A percentile compares a stretch with the other conserved stretches of the same genome.
These are phyloP conservation scores for Aproaerema taeniolella DNA, from an alignment of 2,888 invertebrate species.

Conservation along the genomic window DNA sequence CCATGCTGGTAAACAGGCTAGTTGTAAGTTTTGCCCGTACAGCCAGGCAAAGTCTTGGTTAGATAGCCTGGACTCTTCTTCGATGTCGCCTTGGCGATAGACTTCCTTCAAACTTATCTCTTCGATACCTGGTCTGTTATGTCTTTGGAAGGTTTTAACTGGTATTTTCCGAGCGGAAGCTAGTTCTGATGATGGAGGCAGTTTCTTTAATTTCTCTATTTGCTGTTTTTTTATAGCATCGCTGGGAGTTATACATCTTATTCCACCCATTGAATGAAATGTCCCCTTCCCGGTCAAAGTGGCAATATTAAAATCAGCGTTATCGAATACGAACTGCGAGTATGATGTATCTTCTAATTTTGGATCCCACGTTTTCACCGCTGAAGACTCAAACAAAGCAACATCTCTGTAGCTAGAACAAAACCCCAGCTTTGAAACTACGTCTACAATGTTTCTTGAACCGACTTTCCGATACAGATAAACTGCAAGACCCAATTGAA, in stretches of 20 bases:
- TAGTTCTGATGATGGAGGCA: slow-evolving; percentile 23
- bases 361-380: slow-evolving; percentile 24
- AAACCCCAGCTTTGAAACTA: no score
- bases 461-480: no score
- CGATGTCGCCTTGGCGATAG: neutral
- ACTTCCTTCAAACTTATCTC: slow-evolving; percentile 17
- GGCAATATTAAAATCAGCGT: slow-evolving; percentile 31
- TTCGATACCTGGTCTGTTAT: slow-evolving; percentile 25
- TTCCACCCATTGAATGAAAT: no score
- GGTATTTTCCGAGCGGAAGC: slow-evolving; percentile 24
- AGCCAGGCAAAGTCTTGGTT: slow-evolving; percentile 29
- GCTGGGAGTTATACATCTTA: slow-evolving; percentile 26
- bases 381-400: no score
- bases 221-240: slow-evolving; percentile 12
- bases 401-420: no score
- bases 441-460: no score
- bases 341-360: slow-evolving; percentile 22
- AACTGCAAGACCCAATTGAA: no score
- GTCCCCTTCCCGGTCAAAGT: slow-evolving; percentile 28
- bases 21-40: slow-evolving; percentile 20
- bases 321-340: slow-evolving; percentile 35
- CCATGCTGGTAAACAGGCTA: slow-evolving; percentile 15
- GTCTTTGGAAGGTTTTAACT: slow-evolving; percentile 25
- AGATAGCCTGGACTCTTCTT: slow-evolving; percentile 17
- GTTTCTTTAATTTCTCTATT: slow-evolving; percentile 22